Percentiles rank a stretch among this genome's conserved stretches.
Conservation (phyloP, 2,113 vertebrate species). For the Sclerurus mexicanus region DNA sequence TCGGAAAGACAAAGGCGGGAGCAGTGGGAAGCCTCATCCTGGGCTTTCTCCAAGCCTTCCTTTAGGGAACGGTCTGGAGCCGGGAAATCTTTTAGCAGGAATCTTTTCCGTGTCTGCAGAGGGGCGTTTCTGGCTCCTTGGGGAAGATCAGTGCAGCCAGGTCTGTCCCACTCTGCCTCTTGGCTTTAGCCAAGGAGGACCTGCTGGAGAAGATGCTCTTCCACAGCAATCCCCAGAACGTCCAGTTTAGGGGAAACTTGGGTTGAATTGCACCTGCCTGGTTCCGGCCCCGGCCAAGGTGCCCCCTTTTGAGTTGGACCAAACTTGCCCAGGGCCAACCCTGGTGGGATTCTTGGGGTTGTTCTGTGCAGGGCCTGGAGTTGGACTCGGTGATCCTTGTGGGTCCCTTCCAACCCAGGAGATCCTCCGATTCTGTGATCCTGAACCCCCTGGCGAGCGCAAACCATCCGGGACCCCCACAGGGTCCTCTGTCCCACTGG, state of each 20-base stretch:
- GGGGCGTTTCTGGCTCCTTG: accelerated
- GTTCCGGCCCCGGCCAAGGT: accelerated
- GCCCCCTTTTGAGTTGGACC: background rate
- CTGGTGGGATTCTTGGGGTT: background rate
- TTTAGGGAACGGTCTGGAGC: background rate
- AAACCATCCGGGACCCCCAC: accelerated
- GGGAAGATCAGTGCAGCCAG: background rate
- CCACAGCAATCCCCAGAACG: background rate
- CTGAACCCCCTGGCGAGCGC: accelerated
- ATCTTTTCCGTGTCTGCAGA: background rate
- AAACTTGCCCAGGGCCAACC: background rate
- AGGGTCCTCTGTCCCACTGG: background rate
- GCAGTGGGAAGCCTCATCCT: background rate
- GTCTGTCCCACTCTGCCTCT: background rate
- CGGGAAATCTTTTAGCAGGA: background rate
- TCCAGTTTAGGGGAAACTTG: background rate
- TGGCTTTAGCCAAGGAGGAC: background rate
- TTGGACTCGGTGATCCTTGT: background rate
- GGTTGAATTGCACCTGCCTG: background rate
- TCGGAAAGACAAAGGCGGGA: background rate
- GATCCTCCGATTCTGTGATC: background rate
- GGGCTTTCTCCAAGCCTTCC: background rate
- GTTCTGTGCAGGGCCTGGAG: background rate
- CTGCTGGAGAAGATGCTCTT: background rate
- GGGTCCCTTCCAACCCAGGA: background rate